These are phyloP conservation scores for Unio pictorum DNA, from an alignment of 2,888 invertebrate genomes.

Conservation along the genomic window DNA sequence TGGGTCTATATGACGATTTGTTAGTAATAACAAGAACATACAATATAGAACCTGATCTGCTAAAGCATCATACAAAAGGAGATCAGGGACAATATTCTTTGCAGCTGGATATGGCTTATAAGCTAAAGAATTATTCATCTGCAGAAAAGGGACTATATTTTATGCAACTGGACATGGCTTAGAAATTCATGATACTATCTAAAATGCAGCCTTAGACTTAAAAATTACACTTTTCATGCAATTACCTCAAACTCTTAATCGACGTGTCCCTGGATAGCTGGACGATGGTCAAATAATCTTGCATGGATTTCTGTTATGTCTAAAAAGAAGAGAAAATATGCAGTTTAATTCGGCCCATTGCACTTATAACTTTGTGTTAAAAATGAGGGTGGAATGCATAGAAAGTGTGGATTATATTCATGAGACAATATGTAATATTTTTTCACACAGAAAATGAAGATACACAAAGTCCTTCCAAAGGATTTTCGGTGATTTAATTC, in stretches of 20 bases:
- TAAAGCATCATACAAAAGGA: background rate
- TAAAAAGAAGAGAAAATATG: conserved; percentile 66
- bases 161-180: background rate
- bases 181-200: background rate
- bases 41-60: no score
- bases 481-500: no score
- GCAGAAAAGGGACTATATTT: background rate
- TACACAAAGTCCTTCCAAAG: no score
- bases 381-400: no score
- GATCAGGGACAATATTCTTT: background rate
- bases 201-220: no score
- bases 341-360: background rate
- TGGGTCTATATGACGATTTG: no score
- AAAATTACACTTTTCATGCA: background rate
- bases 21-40: no score
- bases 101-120: background rate
- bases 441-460: no score
- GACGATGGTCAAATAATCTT: conserved; percentile 88
- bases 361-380: no score
- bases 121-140: background rate
- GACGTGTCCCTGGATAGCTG: conserved; percentile 89
- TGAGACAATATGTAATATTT: no score
- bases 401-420: no score
- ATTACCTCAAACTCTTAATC: conserved; percentile 89
- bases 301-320: conserved; percentile 88